Base-by-base conservation (phyloP, 2,888 invertebrate genomes). In the Muschampia plurimacula region DNA sequence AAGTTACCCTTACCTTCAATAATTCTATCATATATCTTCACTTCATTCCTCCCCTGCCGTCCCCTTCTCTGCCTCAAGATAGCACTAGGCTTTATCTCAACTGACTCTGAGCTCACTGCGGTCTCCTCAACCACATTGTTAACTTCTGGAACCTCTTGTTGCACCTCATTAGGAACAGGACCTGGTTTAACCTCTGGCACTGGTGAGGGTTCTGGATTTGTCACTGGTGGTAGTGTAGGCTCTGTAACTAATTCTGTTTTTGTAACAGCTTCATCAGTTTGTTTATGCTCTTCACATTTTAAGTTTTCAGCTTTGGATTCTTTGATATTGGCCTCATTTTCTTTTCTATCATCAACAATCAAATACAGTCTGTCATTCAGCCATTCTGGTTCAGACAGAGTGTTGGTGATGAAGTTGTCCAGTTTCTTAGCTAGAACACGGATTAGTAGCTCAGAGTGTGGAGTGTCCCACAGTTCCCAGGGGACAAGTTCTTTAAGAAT, bases 381-480 rank as follows among this genome's bases (percentile, higher is more conserved):
- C 92, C 95, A 95, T 2, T 87, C 83, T 0, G 96, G 96, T 69
- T 95, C 88, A 4, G 95, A 89, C 63, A 95, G 75, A 13, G 95
- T 92, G 39, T 82, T 89, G 49, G 95, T 85, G 72, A 95, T 88
- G 74, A 94, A 95, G 22, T 83, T 84, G 68, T 95, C 92, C 0
- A 96, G 85, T 78, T 93, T 95, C 80, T 95, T 96, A 0, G 96
- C 93, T 66, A 96, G 78, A 75, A 96, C 95, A 55, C 96, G 93
- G 5, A 96, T 91, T 4, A 96, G 84, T 44, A 96, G 84, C 83
- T 96, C 95, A 0, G 96, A 96, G 64, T 96, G 96, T 12, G 96
- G 93, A 0, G 96, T 96, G 77, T 96, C 96, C 92, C 96, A 96
- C 4, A 96, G 81, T 80, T 96, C 96, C 95, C 96, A 96, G 1